Percentiles rank a stretch among this genome's conserved stretches.
Evolutionary conservation across 2,797 vertebrate genomes (phyloP).

Genomic region (Rhinoraja longicauda): DNA sequence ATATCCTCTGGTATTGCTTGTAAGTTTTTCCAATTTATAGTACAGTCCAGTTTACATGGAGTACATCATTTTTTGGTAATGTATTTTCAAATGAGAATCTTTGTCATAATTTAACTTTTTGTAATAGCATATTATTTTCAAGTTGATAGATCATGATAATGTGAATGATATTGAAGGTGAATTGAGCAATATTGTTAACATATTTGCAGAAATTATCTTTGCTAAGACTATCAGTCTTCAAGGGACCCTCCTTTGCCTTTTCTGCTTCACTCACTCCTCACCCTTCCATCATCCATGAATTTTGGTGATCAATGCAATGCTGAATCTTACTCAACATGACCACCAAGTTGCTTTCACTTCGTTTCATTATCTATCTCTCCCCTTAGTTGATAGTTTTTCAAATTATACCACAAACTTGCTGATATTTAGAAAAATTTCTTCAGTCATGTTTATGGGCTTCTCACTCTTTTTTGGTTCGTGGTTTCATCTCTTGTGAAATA

Average conservation of each 20-base stretch:
- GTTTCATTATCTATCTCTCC: neutral
- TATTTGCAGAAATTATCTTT: neutral
- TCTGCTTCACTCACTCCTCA: neutral
- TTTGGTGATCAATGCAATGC: neutral
- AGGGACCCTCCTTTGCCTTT: neutral
- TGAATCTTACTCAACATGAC: neutral
- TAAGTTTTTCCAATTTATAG: neutral
- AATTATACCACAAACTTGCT: neutral
- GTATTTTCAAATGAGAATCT: neutral
- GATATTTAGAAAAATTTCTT: neutral
- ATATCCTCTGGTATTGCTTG: neutral
- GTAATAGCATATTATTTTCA: neutral
- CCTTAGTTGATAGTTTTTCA: neutral
- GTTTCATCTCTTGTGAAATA: neutral
- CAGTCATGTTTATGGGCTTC: neutral
- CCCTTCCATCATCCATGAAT: neutral
- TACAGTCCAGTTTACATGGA: too few relatives aligned
- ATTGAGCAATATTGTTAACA: neutral
- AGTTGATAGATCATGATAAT: neutral
- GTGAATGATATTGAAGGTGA: neutral
- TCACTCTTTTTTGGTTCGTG: neutral
- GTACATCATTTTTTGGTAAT: neutral
- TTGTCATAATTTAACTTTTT: neutral
- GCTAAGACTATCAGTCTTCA: neutral
- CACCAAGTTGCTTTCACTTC: neutral